phyloP scores from a whole-genome alignment of 1,140 invertebrate species.

The Stegodyphus mimosarum region DNA sequence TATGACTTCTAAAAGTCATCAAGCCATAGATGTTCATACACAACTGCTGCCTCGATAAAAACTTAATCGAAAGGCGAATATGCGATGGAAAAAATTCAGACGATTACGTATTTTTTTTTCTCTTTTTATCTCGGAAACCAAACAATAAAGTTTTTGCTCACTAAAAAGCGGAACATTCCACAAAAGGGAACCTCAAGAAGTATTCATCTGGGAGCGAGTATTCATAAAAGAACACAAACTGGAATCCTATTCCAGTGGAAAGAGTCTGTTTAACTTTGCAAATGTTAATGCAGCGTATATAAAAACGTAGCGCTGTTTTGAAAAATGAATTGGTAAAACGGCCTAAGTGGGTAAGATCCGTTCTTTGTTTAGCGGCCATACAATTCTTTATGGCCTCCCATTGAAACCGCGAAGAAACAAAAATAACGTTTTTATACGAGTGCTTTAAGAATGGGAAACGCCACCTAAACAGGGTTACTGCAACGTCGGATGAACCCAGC shows the following conservation, averaged over 20 bases:
- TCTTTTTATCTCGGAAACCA: conserved; percentile 2
- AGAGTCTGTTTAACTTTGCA: conserved; percentile 58
- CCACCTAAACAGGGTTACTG: conserved; percentile 50
- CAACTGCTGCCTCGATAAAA: conserved; percentile 28
- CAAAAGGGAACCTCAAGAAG: background rate
- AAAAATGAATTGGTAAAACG: conserved; percentile 60
- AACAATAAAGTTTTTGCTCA: conserved; percentile 58
- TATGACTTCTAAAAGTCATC: conserved; percentile 43
- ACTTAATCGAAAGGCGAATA: conserved; percentile 7
- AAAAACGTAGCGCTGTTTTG: conserved; percentile 46
- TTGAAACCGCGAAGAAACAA: conserved; percentile 58
- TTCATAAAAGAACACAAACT: conserved; percentile 53
- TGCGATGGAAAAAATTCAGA: conserved; percentile 1
- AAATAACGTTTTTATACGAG: conserved; percentile 60
- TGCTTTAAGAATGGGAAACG: conserved; percentile 55
- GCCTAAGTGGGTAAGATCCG: conserved; percentile 53
- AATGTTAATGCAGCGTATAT: conserved; percentile 38
- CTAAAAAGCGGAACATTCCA: conserved; percentile 50
- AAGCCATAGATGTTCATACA: conserved; percentile 6
- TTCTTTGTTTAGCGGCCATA: conserved; percentile 59
- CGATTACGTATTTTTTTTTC: conserved; percentile 50
- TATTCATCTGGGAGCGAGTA: conserved; percentile 54
- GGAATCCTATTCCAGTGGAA: conserved; percentile 45
- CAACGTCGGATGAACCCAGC: background rate
- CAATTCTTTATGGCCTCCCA: conserved; percentile 61